Evolutionary conservation across 2,888 invertebrate genomes (phyloP).

Genomic region (Lasius fuliginosus): DNA sequence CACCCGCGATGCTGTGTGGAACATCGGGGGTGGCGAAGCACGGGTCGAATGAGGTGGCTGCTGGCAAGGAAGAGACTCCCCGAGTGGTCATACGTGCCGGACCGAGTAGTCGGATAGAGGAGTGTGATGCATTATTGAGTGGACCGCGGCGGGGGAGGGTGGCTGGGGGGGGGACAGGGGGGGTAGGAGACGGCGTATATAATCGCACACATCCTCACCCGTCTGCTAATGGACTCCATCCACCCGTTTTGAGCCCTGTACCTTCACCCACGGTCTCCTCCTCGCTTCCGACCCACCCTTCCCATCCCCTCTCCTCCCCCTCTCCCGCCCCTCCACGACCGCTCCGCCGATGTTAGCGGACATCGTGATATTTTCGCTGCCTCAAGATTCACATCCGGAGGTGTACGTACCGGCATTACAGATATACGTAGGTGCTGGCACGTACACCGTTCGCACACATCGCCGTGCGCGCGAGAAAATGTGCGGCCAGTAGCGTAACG

Average conservation of each 20-base stretch:
- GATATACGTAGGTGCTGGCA: constrained; percentile 75
- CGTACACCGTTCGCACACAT: constrained; percentile 66
- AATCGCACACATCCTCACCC: constrained; percentile 84
- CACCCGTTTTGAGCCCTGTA: constrained; percentile 74
- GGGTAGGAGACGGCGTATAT: constrained; percentile 77
- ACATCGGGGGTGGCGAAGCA: constrained; percentile 59
- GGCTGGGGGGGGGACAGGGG: constrained; percentile 71
- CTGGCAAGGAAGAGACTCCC: constrained; percentile 76
- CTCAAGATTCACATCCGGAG: constrained; percentile 77
- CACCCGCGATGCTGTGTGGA: constrained; percentile 73
- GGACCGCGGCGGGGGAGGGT: constrained; percentile 77
- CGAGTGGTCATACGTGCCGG: constrained; percentile 79
- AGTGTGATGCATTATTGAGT: constrained; percentile 86
- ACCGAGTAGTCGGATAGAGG: constrained; percentile 76
- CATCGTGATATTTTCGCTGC: constrained; percentile 81
- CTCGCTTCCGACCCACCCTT: constrained; percentile 38
- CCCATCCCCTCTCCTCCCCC: constrained; percentile 44
- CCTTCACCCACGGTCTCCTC: constrained; percentile 37
- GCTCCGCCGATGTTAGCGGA: constrained; percentile 73
- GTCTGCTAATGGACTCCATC: constrained; percentile 84
- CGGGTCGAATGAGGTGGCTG: constrained; percentile 63
- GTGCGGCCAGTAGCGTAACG: constrained; percentile 68
- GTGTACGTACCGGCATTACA: constrained; percentile 72
- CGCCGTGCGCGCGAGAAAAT: constrained; percentile 63
- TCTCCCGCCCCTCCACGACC: constrained; percentile 50